Evolutionary conservation across 2,888 invertebrate genomes (phyloP).

Genomic region (Sericinus montela): DNA sequence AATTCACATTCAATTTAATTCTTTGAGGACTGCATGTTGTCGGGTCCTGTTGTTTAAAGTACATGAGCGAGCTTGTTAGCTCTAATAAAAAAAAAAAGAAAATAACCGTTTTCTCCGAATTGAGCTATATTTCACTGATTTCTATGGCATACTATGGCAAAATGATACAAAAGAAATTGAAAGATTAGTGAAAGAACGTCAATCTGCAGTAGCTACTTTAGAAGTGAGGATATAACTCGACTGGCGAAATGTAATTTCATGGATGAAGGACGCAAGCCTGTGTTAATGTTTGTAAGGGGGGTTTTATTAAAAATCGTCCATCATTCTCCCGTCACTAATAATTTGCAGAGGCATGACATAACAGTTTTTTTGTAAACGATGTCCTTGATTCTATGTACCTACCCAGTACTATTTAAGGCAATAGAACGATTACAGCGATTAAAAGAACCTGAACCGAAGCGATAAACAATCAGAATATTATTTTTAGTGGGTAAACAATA

Average conservation of each 20-base stretch:
- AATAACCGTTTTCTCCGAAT: conserved; percentile 39
- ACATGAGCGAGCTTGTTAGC: conserved; percentile 41
- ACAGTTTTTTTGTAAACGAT: conserved; percentile 1
- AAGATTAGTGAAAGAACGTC: too few relatives aligned
- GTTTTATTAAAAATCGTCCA: conserved; percentile 34
- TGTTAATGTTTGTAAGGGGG: conserved; percentile 11
- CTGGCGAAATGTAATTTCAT: conserved; percentile 16
- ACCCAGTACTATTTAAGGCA: neutral
- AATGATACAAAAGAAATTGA: too few relatives aligned
- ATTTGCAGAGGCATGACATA: conserved; percentile 23
- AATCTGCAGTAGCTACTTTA: conserved; percentile 6
- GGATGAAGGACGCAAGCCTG: conserved; percentile 14
- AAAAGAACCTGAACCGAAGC: conserved; percentile 19
- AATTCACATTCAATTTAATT: conserved; percentile 69
- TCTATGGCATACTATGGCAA: too few relatives aligned
- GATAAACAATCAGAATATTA: conserved; percentile 24
- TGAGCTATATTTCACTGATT: too few relatives aligned
- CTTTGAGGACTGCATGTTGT: conserved; percentile 57
- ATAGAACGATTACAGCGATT: neutral
- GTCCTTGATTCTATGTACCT: neutral
- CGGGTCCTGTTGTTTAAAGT: conserved; percentile 42
- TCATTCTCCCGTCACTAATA: conserved; percentile 25
- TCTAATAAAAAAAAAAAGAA: conserved; percentile 41
- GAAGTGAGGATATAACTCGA: conserved; percentile 6
- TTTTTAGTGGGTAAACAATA: conserved; percentile 36